These are phyloP conservation scores for Epizoanthus stellaris DNA, from an alignment of 92 coral and sea anemone species.

Conservation along the genomic window DNA sequence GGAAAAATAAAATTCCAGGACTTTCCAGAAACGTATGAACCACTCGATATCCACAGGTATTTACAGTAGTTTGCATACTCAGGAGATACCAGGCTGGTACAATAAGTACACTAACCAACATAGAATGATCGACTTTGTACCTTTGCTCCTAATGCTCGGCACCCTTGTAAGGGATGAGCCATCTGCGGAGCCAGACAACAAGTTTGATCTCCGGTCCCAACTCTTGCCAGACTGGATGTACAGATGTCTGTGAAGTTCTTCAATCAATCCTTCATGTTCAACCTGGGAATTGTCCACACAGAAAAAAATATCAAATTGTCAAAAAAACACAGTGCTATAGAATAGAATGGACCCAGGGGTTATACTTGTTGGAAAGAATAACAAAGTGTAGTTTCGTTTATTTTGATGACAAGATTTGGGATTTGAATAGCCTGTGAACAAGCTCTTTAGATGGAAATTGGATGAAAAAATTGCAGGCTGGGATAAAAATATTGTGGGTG, in stretches of 20 bases:
- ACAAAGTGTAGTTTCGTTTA: background rate
- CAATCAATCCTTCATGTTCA: constrained; percentile 90
- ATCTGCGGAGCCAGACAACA: constrained; percentile 58
- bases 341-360: background rate
- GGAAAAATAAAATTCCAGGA: no score
- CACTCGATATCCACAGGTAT: no score
- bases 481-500: no score
- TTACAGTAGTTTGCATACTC: no score
- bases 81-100: no score
- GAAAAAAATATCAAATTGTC: background rate
- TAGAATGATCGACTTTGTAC: background rate
- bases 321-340: background rate
- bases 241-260: constrained; percentile 88
- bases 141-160: constrained; percentile 42
- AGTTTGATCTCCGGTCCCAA: constrained; percentile 48
- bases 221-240: constrained; percentile 87
- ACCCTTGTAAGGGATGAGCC: constrained; percentile 32
- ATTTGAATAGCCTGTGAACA: no score
- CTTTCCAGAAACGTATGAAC: no score
- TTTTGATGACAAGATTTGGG: no score
- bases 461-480: no score
- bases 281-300: constrained; percentile 54
- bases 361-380: background rate
- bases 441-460: no score
- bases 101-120: no score